A percentile compares a stretch with the other conserved stretches of the same genome.
These are phyloP conservation scores for Aulostomus chinensis DNA, from an alignment of 2,797 vertebrate species.

Conservation along the genomic window DNA sequence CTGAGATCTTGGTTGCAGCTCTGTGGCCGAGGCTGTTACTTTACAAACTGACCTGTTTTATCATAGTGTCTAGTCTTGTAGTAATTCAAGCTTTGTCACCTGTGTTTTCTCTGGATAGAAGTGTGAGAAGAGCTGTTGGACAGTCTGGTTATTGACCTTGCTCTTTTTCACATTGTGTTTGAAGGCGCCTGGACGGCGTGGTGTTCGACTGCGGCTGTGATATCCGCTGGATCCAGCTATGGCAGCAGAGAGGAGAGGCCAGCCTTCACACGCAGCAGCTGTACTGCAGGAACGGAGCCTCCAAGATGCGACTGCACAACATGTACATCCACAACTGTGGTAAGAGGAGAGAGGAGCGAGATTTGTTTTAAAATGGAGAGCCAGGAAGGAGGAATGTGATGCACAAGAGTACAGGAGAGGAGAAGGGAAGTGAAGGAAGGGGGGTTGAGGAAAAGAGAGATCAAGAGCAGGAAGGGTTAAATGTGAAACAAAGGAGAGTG, in stretches of 20 bases:
- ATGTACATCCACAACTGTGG: conserved; percentile 97
- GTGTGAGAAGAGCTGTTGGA: too few relatives aligned
- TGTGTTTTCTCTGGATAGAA: too few relatives aligned
- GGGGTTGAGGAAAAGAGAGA: not conserved
- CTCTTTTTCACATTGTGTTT: conserved; percentile 19
- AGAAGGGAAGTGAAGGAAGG: not conserved
- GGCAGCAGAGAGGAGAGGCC: conserved; percentile 92
- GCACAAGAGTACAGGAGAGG: not conserved
- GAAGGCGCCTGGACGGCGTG: conserved; percentile 90
- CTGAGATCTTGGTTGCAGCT: too few relatives aligned
- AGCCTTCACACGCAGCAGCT: conserved; percentile 88
- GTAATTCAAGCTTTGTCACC: too few relatives aligned
- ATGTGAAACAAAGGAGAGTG: not conserved
- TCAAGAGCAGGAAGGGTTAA: not conserved
- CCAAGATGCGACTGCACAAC: conserved; percentile 86
- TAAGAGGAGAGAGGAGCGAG: conserved; percentile 75
- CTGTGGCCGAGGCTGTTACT: too few relatives aligned
- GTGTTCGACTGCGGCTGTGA: conserved; percentile 95
- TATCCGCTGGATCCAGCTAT: conserved; percentile 98
- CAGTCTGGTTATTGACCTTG: too few relatives aligned
- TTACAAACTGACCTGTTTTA: too few relatives aligned
- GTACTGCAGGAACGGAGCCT: conserved; percentile 86
- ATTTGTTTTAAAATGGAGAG: too few relatives aligned
- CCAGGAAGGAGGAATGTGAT: not conserved
- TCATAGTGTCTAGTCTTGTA: too few relatives aligned